Evolutionary conservation across 2,113 vertebrate genomes (phyloP), one percentile per base, ranked within the genome.

Genomic region (Notiomystis cincta): DNA sequence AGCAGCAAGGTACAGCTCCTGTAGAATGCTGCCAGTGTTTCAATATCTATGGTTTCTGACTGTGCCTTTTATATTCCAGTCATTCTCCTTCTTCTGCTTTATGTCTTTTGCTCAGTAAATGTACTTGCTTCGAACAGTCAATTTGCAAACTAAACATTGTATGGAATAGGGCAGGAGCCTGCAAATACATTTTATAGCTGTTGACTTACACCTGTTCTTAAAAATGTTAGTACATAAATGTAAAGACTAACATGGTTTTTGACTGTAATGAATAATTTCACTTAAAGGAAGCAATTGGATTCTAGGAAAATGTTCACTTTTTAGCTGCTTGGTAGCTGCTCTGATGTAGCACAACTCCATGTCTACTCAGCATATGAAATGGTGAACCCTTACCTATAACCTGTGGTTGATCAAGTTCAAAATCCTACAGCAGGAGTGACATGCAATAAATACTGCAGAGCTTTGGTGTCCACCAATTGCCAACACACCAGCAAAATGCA

Each of bases 11-110:
- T 48, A 11, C 7, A 44, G 15, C 48, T 90, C 22, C 37, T 60
- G 19, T 9, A 50, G 33, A 73, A 24, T 28, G 30, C 11, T 70
- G 45, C 8, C 16, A 13, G 45, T 2, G 0, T n/a, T 87, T 73
- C 5, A 4, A 6, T n/a, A 23, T 27, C 54, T 47, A 14, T 4
- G 0, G 1, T 54, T 82, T 82, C 37, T 79, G 27, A 38, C 1
- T 1, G 18, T 47, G n/a, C 25, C 14, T 80, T 76, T 54, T 50
- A 38, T 16, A 51, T 31, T 72, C 54, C 0, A 0, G 21, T 30
- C 48, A 27, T 62, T 82, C 18, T 11, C 31, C 11, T 47, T 82
- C 61, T 91, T 77, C 61, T 60, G 35, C 24, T 40, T 61, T 87
- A 44, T 65, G 17, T 58, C 54, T 77, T 87, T 33, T 30, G 6